A percentile compares a stretch with the other conserved stretches of the same genome.
Conservation (phyloP, 2,113 vertebrate species). For the Sialia sialis region DNA sequence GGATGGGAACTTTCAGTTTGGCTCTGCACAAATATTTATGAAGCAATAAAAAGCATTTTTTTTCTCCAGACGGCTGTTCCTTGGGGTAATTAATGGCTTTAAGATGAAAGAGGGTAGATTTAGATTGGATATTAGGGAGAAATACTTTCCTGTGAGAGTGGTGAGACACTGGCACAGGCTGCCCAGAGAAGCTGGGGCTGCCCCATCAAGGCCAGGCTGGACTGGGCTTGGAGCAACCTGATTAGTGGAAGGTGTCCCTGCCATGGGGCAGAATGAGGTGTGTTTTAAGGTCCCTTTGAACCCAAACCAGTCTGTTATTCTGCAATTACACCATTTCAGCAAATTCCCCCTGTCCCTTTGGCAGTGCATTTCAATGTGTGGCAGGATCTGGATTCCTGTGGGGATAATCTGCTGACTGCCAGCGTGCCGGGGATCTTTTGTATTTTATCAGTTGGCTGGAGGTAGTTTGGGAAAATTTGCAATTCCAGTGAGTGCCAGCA, state of each 20-base stretch:
- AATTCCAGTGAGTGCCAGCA: neutral
- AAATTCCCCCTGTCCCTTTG: neutral
- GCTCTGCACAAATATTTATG: neutral
- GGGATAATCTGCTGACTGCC: neutral
- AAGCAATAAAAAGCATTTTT: neutral
- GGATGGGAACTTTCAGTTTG: neutral
- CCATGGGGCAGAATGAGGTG: neutral
- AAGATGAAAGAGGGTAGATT: neutral
- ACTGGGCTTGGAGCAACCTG: fast-evolving
- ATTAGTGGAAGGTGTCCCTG: neutral
- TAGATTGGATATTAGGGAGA: neutral
- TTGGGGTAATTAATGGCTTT: neutral
- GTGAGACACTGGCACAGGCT: neutral
- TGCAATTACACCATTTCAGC: neutral
- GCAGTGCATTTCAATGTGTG: fast-evolving
- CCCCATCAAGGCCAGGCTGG: neutral
- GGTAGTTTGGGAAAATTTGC: neutral
- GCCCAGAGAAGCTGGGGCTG: neutral
- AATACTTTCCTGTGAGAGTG: neutral
- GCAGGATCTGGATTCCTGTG: neutral
- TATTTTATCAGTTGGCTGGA: neutral
- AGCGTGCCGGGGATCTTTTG: fast-evolving
- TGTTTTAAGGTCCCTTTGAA: neutral
- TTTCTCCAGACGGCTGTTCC: neutral
- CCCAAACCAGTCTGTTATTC: neutral